A percentile compares a stretch with the other conserved stretches of the same genome.
Evolutionary conservation across 1,140 invertebrate species (phyloP).

Genomic region (Magallana ariakensis): DNA sequence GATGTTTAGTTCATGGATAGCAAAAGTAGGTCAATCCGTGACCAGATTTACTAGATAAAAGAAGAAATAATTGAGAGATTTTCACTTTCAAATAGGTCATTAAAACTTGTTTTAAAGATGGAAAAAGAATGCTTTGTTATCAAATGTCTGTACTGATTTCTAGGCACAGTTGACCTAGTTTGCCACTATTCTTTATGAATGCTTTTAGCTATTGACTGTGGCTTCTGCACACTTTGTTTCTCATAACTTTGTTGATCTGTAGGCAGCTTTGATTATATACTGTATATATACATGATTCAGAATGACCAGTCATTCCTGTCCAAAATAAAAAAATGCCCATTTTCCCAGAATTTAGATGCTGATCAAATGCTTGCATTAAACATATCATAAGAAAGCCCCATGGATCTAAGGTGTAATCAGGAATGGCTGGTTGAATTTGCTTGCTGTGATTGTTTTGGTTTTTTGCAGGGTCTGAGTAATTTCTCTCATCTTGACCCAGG

Average conservation of each 20-base stretch:
- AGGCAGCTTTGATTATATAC: slow-evolving; percentile 29
- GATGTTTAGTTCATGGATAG: no score
- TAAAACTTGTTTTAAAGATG: no score
- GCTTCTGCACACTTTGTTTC: slow-evolving; percentile 33
- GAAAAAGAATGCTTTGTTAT: no score
- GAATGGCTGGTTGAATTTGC: slow-evolving; percentile 6
- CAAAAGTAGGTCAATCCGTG: no score
- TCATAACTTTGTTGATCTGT: slow-evolving; percentile 11
- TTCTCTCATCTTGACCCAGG: slow-evolving; percentile 21
- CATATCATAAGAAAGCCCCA: no score
- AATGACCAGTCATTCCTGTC: not conserved
- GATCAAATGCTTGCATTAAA: no score
- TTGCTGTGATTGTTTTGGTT: slow-evolving; percentile 30
- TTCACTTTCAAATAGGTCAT: no score
- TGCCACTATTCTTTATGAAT: slow-evolving; percentile 34
- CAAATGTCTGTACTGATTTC: not conserved
- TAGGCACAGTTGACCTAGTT: slow-evolving; percentile 20
- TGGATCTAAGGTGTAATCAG: no score
- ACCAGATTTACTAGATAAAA: no score
- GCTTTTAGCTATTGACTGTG: slow-evolving; percentile 27
- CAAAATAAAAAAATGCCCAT: no score
- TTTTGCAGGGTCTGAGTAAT: slow-evolving; percentile 35
- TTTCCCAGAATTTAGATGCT: no score
- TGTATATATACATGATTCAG: slow-evolving; percentile 4
- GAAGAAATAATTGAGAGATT: no score